phyloP scores from a whole-genome alignment of 2,888 invertebrate genomes.

The Eristalinus sepulchralis region DNA sequence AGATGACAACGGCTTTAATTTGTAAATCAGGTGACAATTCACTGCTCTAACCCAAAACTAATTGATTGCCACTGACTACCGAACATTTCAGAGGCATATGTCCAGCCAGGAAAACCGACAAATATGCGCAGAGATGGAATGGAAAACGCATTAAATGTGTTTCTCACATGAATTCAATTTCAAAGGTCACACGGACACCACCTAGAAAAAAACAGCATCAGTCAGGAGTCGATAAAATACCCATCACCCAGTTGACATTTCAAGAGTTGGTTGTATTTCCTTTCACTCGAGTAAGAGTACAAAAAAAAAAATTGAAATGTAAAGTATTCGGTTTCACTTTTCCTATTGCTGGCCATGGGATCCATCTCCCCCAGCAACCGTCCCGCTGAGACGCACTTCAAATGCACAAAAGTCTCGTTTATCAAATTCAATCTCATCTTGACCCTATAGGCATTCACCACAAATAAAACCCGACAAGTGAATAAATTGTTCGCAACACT shows the following conservation, averaged over 20 bases:
- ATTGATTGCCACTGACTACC: not conserved
- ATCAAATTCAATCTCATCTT: slow-evolving; percentile 27
- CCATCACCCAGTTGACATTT: not conserved
- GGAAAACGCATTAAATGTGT: not conserved
- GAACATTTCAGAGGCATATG: not conserved
- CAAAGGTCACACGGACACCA: not conserved
- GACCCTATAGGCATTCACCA: slow-evolving; percentile 14
- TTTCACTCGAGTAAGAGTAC: not conserved
- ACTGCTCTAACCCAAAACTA: not conserved
- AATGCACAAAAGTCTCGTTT: slow-evolving; percentile 37
- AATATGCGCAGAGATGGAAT: not conserved
- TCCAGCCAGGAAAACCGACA: not conserved
- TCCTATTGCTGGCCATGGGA: too few relatives aligned
- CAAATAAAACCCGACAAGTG: slow-evolving; percentile 43
- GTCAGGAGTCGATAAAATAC: not conserved
- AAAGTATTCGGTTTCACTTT: too few relatives aligned
- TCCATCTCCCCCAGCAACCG: too few relatives aligned
- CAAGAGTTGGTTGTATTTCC: not conserved
- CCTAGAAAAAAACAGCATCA: not conserved
- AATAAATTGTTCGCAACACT: slow-evolving; percentile 23
- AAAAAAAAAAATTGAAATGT: not conserved
- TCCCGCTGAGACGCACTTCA: not conserved
- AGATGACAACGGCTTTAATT: not conserved
- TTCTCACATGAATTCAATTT: not conserved
- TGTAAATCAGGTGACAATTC: not conserved